A percentile compares a stretch with the other conserved stretches of the same genome.
These are phyloP conservation scores for Brachyhypopomus gauderio DNA, from an alignment of 2,113 vertebrate genomes.

Conservation along the genomic window DNA sequence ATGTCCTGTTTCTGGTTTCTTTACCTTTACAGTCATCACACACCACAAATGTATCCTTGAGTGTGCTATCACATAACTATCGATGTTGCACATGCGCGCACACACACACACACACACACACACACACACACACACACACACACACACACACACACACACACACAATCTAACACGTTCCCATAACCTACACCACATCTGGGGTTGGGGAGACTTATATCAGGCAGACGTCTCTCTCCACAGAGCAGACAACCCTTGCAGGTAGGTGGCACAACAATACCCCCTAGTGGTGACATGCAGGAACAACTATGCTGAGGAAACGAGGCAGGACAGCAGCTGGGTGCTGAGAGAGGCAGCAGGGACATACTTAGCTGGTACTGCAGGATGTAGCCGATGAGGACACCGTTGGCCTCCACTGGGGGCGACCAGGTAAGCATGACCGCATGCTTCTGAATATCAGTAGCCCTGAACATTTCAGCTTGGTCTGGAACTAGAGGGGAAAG, in stretches of 20 bases:
- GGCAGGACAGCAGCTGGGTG: not conserved
- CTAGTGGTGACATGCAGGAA: constrained; percentile 38
- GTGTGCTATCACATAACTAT: not conserved
- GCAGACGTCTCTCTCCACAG: constrained; percentile 7
- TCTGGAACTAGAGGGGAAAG: constrained; percentile 82
- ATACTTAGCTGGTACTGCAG: constrained; percentile 93
- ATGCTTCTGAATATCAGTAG: constrained; percentile 82
- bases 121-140: not conserved
- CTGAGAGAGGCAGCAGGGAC: constrained; percentile 60
- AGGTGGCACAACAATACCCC: constrained; percentile 49
- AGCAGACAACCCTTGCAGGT: not conserved
- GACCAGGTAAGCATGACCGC: constrained; percentile 85
- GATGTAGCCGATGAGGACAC: constrained; percentile 85
- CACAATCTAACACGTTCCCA: not conserved
- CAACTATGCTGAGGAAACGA: not conserved
- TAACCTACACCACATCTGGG: not conserved
- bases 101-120: too few relatives aligned
- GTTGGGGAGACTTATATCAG: not conserved
- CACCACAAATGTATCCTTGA: not conserved
- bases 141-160: not conserved
- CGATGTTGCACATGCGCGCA: not conserved
- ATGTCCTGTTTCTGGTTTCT: not conserved
- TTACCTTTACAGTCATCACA: not conserved
- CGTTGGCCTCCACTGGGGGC: constrained; percentile 84
- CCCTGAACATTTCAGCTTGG: constrained; percentile 82